phyloP scores from a whole-genome alignment of 2,888 invertebrate species.

The Eupithecia exiguata region DNA sequence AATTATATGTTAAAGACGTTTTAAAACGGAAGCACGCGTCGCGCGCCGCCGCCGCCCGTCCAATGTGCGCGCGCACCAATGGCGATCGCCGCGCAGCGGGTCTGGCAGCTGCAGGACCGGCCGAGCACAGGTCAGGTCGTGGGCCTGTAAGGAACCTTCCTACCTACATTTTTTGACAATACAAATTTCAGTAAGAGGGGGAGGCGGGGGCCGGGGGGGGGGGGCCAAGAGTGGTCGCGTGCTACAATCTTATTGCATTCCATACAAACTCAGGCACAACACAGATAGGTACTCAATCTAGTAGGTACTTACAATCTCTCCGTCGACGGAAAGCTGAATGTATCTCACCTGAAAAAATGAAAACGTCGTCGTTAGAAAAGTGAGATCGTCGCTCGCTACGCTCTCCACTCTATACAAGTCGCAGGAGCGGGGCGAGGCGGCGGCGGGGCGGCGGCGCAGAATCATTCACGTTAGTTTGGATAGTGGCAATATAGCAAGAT shows the following conservation, averaged over 20 bases:
- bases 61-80: constrained; percentile 8
- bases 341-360: constrained; percentile 37
- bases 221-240: no score
- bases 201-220: no score
- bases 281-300: neutral
- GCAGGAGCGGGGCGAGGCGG: no score
- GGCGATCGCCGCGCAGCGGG: no score
- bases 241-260: neutral
- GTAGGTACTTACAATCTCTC: constrained; percentile 35
- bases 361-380: constrained; percentile 21
- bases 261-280: neutral
- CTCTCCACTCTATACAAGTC: neutral
- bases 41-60: neutral
- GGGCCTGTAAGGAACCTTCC: no score
- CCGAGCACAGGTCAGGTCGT: no score
- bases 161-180: no score
- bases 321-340: constrained; percentile 37
- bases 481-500: no score
- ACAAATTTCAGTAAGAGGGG: no score
- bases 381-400: neutral
- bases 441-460: no score
- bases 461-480: no score
- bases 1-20: constrained; percentile 30
- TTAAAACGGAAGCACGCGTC: constrained; percentile 19
- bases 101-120: no score